Evolutionary conservation across 2,888 invertebrate species (phyloP).

Genomic region (Beris chalybata): DNA sequence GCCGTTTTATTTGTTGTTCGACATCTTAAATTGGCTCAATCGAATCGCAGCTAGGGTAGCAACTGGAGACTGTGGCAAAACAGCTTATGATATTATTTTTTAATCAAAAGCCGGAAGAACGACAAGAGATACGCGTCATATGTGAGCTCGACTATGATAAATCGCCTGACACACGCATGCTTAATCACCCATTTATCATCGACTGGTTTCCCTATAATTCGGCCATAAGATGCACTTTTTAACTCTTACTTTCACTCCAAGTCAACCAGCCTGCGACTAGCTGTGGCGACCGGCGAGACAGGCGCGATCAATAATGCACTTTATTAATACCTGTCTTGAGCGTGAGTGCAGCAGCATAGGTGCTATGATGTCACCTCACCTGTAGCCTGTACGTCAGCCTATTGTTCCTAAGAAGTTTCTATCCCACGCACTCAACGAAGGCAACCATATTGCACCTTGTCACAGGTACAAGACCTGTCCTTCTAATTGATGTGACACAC

Average conservation of each 20-base stretch:
- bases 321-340: too few relatives aligned
- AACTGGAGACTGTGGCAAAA: too few relatives aligned
- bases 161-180: slow-evolving; percentile 6
- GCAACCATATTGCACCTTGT: too few relatives aligned
- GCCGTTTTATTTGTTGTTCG: too few relatives aligned
- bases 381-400: not conserved
- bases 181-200: slow-evolving; percentile 14
- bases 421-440: not conserved
- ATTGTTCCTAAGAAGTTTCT: not conserved
- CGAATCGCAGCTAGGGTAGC: too few relatives aligned
- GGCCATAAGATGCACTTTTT: not conserved
- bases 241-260: slow-evolving; percentile 13
- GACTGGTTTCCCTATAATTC: not conserved
- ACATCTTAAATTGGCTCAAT: too few relatives aligned
- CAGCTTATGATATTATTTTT: not conserved
- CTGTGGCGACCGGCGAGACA: too few relatives aligned
- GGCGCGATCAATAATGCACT: too few relatives aligned
- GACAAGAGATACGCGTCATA: not conserved
- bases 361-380: slow-evolving; percentile 13
- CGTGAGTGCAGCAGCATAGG: too few relatives aligned
- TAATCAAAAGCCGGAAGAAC: slow-evolving; percentile 13
- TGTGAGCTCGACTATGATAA: slow-evolving; percentile 5
- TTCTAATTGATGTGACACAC: slow-evolving; percentile 24
- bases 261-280: too few relatives aligned
- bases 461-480: too few relatives aligned